phyloP scores from a whole-genome alignment of 2,113 vertebrate genomes.

The Odontophorus gujanensis region DNA sequence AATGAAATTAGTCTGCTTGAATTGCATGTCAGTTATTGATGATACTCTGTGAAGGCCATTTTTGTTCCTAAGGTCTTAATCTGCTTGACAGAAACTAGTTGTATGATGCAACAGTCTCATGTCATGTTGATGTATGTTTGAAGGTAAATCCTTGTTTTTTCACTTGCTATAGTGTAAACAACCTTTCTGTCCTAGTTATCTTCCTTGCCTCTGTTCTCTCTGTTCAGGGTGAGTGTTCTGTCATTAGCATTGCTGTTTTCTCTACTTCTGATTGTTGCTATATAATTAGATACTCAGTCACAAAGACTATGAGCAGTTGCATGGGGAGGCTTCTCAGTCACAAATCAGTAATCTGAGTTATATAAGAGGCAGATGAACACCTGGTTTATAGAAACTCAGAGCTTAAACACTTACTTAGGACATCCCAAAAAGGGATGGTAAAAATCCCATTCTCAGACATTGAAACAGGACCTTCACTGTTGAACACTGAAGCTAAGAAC shows the following conservation, averaged over 20 bases:
- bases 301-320: neutral
- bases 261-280: neutral
- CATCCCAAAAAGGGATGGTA: neutral
- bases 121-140: neutral
- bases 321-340: neutral
- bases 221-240: neutral
- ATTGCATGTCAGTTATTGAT: neutral
- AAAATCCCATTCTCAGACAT: neutral
- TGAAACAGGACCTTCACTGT: neutral
- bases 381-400: neutral
- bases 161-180: neutral
- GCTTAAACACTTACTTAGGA: neutral
- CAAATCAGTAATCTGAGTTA: neutral
- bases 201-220: neutral
- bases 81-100: neutral
- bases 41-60: accelerated
- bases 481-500: neutral
- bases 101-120: neutral
- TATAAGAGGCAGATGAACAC: neutral
- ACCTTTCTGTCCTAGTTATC: neutral
- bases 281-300: neutral
- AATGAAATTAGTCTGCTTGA: neutral
- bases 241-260: neutral
- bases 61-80: neutral
- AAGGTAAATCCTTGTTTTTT: neutral